Percentiles rank a stretch among this genome's conserved stretches.
Conservation (phyloP, 2,113 vertebrate species). For the Cottus gobio region DNA sequence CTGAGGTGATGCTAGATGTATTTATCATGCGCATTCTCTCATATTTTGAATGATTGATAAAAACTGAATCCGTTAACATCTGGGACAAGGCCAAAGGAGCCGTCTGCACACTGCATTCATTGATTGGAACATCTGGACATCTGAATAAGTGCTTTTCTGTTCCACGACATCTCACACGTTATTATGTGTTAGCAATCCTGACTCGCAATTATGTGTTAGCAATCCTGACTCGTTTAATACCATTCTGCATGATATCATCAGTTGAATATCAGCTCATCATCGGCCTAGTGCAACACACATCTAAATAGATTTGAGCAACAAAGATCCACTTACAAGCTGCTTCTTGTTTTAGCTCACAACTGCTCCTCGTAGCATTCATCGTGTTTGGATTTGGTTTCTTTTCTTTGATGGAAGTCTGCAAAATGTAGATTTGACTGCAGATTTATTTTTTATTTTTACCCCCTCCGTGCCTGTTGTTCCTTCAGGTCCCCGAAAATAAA, state of each 20-base stretch:
- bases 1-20: neutral
- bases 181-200: too few species aligned
- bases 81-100: neutral
- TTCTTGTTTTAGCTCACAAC: neutral
- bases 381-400: neutral
- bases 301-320: neutral
- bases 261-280: neutral
- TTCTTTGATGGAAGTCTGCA: neutral
- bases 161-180: neutral
- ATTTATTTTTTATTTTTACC: too few species aligned
- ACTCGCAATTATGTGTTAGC: too few species aligned
- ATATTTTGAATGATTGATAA: neutral
- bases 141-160: neutral
- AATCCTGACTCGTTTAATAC: neutral
- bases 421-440: neutral
- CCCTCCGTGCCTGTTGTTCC: too few species aligned
- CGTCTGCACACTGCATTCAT: neutral
- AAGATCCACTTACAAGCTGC: neutral
- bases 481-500: neutral
- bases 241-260: neutral
- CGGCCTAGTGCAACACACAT: neutral
- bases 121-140: slow-evolving; percentile 14
- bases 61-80: slow-evolving; percentile 12
- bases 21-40: neutral
- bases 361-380: neutral